Base-by-base conservation (phyloP, 2,888 invertebrate species). In the Tetragonisca angustula region DNA sequence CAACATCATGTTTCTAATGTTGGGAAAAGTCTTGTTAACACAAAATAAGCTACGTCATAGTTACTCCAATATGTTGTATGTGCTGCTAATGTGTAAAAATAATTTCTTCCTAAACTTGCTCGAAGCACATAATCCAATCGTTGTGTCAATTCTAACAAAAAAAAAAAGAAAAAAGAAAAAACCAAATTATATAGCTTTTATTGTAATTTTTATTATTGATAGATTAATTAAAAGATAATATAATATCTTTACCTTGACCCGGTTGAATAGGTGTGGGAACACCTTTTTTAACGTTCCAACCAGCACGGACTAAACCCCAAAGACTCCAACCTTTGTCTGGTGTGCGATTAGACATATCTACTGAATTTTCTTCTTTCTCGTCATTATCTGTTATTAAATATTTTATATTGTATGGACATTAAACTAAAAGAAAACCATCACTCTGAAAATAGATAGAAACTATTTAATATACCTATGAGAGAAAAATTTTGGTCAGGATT, bases 1-100 rank as follows among this genome's bases (percentile, higher is more conserved):
- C 91, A 92, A 92, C 93, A 94, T 94, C 94, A 94, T 89, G 94
- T 92, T 86, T 95, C 95, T 86, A 95, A 88, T 76, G 95, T 94
- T n/a, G 95, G 95, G 82, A 95, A 95, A 21, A 95, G 92, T 89
- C 94, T 94, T 21, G 95, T 95, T 72, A 96, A 93, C 79, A 96
- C 95, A 92, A 96, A 96, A 93, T 95, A 95, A 27, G 96, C 96
- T 56, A 96, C 95, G 89, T 96, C 96, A 75, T 95, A 95, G 90
- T 96, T 96, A 88, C 94, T 95, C 96, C 96, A 96, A 92, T 96
- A 96, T 52, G 95, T 95, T 1, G 96, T 96, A 92, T 96, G 96
- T 0, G 96, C 96, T 54, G 96, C 96, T 72, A 96, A 94, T 64
- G 96, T 95, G 68, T 96, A 95, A 75, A 96, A 94, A 92, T 96